Evolutionary conservation across 2,888 invertebrate genomes (phyloP).

Genomic region (Himalopsyche japonica): DNA sequence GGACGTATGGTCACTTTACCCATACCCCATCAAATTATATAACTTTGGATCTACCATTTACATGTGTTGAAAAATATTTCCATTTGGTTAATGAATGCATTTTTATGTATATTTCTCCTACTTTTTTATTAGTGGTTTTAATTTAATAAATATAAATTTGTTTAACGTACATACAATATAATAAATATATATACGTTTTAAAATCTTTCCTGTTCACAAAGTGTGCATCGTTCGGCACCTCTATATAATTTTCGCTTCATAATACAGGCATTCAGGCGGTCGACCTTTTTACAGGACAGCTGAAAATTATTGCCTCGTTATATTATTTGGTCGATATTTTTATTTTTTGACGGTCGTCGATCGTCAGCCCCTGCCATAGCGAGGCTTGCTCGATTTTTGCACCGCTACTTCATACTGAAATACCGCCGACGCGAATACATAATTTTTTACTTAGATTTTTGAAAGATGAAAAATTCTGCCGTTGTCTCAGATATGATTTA

Average conservation of each 20-base stretch:
- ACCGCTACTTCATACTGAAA: not conserved
- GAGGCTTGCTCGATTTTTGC: not conserved
- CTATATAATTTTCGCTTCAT: not conserved
- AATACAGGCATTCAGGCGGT: not conserved
- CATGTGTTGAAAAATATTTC: no score
- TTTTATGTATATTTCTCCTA: not conserved
- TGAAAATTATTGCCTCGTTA: slow-evolving; percentile 33
- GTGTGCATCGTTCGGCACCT: not conserved
- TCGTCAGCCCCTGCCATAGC: not conserved
- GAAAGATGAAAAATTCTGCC: not conserved
- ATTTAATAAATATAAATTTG: no score
- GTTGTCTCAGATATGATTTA: not conserved
- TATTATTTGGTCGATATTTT: slow-evolving; percentile 24
- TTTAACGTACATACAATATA: no score
- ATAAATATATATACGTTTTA: not conserved
- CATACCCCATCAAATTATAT: no score
- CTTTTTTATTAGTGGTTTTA: not conserved
- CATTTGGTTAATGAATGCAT: no score
- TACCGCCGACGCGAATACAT: not conserved
- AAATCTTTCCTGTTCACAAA: not conserved
- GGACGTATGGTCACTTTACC: no score
- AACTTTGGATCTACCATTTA: no score
- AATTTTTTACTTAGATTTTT: not conserved
- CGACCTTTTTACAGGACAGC: slow-evolving; percentile 14
- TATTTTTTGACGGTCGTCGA: slow-evolving; percentile 9